Percentiles rank a stretch among this genome's conserved stretches.
These are phyloP conservation scores for Drosophila hawaiiensis DNA, from an alignment of 2,888 invertebrate genomes.

Conservation along the genomic window DNA sequence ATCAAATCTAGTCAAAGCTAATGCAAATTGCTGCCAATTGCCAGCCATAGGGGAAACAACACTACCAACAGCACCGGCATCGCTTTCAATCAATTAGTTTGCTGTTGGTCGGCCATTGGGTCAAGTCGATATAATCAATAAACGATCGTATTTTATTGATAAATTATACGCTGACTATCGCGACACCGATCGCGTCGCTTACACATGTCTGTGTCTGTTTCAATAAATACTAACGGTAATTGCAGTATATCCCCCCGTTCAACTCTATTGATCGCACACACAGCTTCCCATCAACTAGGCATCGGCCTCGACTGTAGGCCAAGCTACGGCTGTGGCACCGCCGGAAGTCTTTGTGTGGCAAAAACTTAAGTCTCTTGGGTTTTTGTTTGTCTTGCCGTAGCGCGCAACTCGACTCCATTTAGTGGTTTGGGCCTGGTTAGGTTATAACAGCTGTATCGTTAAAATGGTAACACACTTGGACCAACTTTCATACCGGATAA, in stretches of 20 bases:
- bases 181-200: constrained; percentile 72
- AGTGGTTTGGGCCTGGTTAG: constrained; percentile 22
- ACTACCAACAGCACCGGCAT: constrained; percentile 22
- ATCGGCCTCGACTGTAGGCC: constrained; percentile 8
- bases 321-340: constrained; percentile 30
- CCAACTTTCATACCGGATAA: constrained; percentile 53
- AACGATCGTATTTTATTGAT: constrained; percentile 71
- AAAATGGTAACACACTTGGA: constrained; percentile 44
- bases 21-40: constrained; percentile 27
- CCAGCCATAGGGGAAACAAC: not conserved
- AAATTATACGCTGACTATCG: constrained; percentile 71
- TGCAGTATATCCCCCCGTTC: constrained; percentile 13
- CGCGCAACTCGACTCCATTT: constrained; percentile 29
- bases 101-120: constrained; percentile 59
- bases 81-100: constrained; percentile 70
- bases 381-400: constrained; percentile 28
- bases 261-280: constrained; percentile 18
- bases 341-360: constrained; percentile 75
- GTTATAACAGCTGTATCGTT: constrained; percentile 39
- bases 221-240: constrained; percentile 76
- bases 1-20: constrained; percentile 2
- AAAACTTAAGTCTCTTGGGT: constrained; percentile 42
- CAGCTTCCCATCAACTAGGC: constrained; percentile 49
- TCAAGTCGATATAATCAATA: constrained; percentile 66
- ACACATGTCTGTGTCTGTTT: constrained; percentile 70